A percentile compares a stretch with the other conserved stretches of the same genome.
Evolutionary conservation across 2,113 vertebrate species (phyloP).

Genomic region (Trachemys scripta): DNA sequence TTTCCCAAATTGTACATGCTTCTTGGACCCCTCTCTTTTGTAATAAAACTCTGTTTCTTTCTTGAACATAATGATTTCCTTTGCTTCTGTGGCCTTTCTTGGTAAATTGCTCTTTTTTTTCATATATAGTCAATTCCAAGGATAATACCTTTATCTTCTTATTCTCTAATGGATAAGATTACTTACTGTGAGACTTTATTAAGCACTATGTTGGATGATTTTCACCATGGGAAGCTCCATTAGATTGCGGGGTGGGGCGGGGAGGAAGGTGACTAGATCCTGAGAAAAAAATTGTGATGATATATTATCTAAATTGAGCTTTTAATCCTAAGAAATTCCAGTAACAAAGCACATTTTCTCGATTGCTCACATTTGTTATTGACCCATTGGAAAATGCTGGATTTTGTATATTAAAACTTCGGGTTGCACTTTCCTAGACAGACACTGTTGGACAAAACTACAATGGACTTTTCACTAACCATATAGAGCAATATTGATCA

Average conservation of each 20-base stretch:
- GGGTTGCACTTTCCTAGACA: neutral
- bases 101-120: neutral
- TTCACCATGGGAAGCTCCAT: neutral
- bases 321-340: neutral
- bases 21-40: neutral
- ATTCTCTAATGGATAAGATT: neutral
- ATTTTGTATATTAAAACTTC: neutral
- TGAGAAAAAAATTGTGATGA: neutral
- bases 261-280: neutral
- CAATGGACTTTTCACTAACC: neutral
- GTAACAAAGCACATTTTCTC: neutral
- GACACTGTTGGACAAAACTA: neutral
- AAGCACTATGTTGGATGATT: neutral
- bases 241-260: neutral
- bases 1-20: neutral
- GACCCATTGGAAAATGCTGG: fast-evolving
- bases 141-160: neutral
- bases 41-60: neutral
- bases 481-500: neutral
- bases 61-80: neutral
- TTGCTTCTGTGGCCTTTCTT: neutral
- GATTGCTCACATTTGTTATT: neutral
- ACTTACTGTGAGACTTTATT: neutral
- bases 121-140: neutral
- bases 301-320: neutral